Evolutionary conservation across 2,113 vertebrate genomes (phyloP).

Genomic region (Ictalurus furcatus): DNA sequence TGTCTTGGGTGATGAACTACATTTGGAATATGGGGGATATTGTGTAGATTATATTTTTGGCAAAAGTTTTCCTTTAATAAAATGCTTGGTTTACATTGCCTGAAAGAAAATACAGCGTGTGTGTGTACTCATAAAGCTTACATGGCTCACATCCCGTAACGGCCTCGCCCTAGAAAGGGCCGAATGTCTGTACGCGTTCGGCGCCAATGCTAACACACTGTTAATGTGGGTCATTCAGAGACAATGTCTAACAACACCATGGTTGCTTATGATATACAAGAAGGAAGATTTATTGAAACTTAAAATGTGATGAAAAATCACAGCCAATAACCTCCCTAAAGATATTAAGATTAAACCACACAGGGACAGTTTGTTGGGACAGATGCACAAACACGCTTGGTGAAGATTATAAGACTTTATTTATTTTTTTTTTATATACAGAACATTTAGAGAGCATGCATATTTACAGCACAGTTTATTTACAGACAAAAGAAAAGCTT

Average conservation of each 20-base stretch:
- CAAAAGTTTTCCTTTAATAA: conserved; percentile 46
- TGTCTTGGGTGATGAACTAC: not conserved
- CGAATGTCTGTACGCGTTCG: conserved; percentile 54
- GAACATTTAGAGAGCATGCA: conserved; percentile 64
- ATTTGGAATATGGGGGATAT: not conserved
- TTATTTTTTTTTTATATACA: conserved; percentile 70
- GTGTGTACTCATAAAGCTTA: conserved; percentile 40
- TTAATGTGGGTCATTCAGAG: conserved; percentile 56
- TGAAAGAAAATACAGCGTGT: conserved; percentile 1
- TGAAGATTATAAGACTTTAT: conserved; percentile 65
- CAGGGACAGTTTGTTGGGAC: not conserved
- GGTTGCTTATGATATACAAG: conserved; percentile 9
- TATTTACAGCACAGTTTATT: conserved; percentile 69
- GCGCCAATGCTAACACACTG: conserved; percentile 56
- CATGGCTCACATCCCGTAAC: conserved; percentile 61
- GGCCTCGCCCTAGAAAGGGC: conserved; percentile 56
- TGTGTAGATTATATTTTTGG: conserved; percentile 5
- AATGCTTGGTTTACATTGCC: conserved; percentile 45
- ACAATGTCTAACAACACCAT: conserved; percentile 8
- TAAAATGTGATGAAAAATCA: not conserved
- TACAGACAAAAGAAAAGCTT: conserved; percentile 43
- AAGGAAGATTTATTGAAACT: not conserved
- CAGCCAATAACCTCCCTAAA: not conserved
- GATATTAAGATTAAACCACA: not conserved
- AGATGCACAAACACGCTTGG: conserved; percentile 4